Evolutionary conservation across 2,888 invertebrate species (phyloP).

Genomic region (Bhutanitis thaidina): DNA sequence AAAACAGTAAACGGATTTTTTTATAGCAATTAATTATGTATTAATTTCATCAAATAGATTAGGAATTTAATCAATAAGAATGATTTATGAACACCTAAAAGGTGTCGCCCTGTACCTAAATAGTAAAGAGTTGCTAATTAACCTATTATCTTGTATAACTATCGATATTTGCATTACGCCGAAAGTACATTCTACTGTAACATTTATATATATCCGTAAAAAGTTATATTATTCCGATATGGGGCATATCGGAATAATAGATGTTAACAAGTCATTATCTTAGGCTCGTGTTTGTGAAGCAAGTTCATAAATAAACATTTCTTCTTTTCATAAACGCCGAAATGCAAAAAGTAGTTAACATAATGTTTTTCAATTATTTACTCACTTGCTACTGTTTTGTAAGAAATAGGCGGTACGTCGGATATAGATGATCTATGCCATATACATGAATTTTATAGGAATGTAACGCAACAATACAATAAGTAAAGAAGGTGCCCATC

Average conservation of each 20-base stretch:
- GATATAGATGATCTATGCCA: no score
- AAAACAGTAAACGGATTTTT: neutral
- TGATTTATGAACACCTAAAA: neutral
- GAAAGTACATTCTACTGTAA: neutral
- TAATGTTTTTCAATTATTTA: no score
- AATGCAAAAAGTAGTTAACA: no score
- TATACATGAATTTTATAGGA: no score
- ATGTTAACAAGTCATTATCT: neutral
- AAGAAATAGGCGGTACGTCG: no score
- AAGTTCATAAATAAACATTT: constrained; percentile 2
- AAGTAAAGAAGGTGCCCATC: no score
- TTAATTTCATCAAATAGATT: neutral
- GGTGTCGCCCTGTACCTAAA: neutral
- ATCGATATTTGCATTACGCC: neutral
- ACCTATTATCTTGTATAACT: neutral
- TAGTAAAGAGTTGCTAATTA: neutral
- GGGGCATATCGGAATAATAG: neutral
- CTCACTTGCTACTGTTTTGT: no score
- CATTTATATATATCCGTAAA: no score
- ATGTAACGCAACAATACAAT: no score
- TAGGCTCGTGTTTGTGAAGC: neutral
- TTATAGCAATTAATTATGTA: neutral
- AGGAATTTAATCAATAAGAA: no score
- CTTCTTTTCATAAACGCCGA: neutral
- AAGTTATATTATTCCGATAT: no score